These are phyloP conservation scores for Stomatorhinus ivindoensis DNA, from an alignment of 2,113 vertebrate genomes.

Conservation along the genomic window DNA sequence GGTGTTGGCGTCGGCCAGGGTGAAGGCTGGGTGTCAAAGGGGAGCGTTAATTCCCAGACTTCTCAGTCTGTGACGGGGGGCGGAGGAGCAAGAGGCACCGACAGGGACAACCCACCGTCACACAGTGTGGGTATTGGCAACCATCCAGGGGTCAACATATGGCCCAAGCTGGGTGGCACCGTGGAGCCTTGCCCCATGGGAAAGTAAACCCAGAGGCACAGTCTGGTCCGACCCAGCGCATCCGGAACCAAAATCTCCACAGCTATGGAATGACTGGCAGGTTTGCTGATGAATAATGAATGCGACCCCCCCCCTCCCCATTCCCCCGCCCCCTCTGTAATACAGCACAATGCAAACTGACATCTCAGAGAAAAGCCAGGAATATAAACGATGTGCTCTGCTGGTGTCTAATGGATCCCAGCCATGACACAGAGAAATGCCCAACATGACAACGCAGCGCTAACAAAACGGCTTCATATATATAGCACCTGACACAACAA, in stretches of 20 bases:
- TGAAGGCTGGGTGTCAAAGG: slow-evolving; percentile 5
- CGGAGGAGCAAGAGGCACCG: not conserved
- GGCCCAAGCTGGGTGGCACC: slow-evolving; percentile 2
- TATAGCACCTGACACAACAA: not conserved
- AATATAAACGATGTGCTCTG: slow-evolving; percentile 10
- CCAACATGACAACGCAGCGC: not conserved
- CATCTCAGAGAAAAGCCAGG: not conserved
- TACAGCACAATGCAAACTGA: slow-evolving; percentile 1
- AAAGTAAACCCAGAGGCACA: slow-evolving; percentile 12
- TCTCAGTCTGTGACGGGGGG: not conserved
- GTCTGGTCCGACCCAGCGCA: slow-evolving; percentile 1
- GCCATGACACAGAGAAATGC: not conserved
- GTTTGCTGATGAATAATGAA: slow-evolving; percentile 14
- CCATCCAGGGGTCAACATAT: slow-evolving; percentile 10
- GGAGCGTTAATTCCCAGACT: slow-evolving; percentile 10
- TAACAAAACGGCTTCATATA: not conserved
- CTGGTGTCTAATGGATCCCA: not conserved
- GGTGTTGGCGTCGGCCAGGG: not conserved
- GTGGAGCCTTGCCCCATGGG: not conserved
- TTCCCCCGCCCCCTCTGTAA: not conserved
- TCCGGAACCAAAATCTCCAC: not conserved
- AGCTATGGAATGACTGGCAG: slow-evolving; percentile 12
- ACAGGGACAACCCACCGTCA: not conserved
- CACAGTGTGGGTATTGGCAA: slow-evolving; percentile 1
- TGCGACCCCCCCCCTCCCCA: not conserved